Percentiles rank a stretch among this genome's conserved stretches.
phyloP scores from a whole-genome alignment of 1,140 invertebrate species.

The Trachymyrmex septentrionalis region DNA sequence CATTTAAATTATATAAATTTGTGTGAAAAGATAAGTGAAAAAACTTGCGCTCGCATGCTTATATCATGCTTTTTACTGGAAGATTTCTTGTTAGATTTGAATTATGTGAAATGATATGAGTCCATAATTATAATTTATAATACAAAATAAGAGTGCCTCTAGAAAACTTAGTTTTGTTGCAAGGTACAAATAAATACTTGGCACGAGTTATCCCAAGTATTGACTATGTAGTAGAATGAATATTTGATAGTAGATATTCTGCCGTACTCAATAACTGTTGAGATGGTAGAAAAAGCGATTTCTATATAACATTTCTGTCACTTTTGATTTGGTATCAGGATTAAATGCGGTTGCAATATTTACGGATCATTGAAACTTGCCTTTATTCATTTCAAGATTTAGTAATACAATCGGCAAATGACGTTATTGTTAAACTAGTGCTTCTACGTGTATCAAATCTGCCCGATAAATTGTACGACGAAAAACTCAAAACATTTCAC shows the following conservation, averaged over 20 bases:
- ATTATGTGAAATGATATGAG: no score
- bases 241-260: slow-evolving; percentile 17
- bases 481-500: slow-evolving; percentile 1
- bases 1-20: slow-evolving; percentile 1
- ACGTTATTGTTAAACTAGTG: neutral
- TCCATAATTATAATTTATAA: no score
- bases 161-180: slow-evolving; percentile 20
- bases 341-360: neutral
- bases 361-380: neutral
- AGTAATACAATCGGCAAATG: neutral
- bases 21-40: neutral
- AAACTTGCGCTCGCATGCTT: neutral
- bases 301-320: neutral
- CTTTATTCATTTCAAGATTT: neutral
- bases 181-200: slow-evolving; percentile 2
- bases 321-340: neutral
- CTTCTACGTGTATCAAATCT: neutral
- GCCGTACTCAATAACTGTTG: neutral
- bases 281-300: slow-evolving; percentile 3
- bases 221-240: slow-evolving; percentile 39
- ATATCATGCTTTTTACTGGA: neutral
- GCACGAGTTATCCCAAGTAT: slow-evolving; percentile 10
- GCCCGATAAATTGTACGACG: neutral
- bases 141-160: neutral
- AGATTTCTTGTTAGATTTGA: no score